Evolutionary conservation across 2,888 invertebrate species (phyloP).

Genomic region (Leptinotarsa rubiginosa): DNA sequence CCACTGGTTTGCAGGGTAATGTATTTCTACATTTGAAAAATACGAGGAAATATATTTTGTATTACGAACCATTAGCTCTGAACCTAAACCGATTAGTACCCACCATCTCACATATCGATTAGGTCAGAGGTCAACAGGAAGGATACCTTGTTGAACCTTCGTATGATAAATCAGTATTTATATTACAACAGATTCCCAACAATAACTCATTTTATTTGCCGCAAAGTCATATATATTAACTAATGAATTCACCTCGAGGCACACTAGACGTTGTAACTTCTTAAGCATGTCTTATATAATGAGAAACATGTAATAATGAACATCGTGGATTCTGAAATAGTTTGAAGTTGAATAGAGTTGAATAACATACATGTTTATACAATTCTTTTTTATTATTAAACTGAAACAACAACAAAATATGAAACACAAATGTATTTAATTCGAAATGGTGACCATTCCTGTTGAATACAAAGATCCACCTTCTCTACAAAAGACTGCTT

Average conservation of each 20-base stretch:
- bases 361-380: no score
- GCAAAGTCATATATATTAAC: constrained; percentile 32
- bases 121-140: constrained; percentile 24
- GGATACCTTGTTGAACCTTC: constrained; percentile 10
- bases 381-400: no score
- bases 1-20: neutral
- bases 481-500: no score
- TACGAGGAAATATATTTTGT: neutral
- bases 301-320: constrained; percentile 10
- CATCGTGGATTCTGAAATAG: neutral
- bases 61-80: constrained; percentile 15
- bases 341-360: neutral
- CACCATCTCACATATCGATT: constrained; percentile 23
- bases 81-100: constrained; percentile 22
- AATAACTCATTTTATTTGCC: constrained; percentile 34
- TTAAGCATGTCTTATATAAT: neutral
- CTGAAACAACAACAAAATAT: no score
- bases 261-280: constrained; percentile 6
- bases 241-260: constrained; percentile 30
- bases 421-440: no score
- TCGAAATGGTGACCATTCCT: no score
- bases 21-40: neutral
- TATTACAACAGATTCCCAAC: constrained; percentile 31
- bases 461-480: no score
- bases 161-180: constrained; percentile 35